Conservation (phyloP, 2,888 invertebrate species). For the Agrilus cyanescens region DNA sequence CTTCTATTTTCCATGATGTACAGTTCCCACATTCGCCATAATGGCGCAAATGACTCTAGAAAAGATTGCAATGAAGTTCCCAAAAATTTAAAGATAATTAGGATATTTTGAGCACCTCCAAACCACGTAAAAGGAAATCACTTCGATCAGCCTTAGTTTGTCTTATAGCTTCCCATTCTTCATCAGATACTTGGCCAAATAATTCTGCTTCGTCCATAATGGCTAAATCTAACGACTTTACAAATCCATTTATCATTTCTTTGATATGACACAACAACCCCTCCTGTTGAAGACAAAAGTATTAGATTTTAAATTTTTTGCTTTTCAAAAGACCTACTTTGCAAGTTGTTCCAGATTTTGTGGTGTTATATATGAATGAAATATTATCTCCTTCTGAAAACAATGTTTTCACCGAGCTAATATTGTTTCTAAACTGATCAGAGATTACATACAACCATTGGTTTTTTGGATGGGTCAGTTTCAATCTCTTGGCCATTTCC, state of each 20-base stretch:
- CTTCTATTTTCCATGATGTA: slow-evolving; percentile 42
- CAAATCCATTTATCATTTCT: slow-evolving; percentile 54
- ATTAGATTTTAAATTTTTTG: neutral
- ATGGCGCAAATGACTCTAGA: slow-evolving; percentile 28
- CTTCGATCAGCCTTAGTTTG: slow-evolving; percentile 57
- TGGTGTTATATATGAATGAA: slow-evolving; percentile 63
- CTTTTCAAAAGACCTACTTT: slow-evolving; percentile 37
- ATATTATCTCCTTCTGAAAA: slow-evolving; percentile 69
- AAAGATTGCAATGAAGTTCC: slow-evolving; percentile 11
- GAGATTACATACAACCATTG: slow-evolving; percentile 76
- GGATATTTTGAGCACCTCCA: slow-evolving; percentile 43
- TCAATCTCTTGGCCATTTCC: slow-evolving; percentile 52
- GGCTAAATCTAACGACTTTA: slow-evolving; percentile 55
- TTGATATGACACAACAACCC: slow-evolving; percentile 57
- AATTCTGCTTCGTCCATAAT: slow-evolving; percentile 59
- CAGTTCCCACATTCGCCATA: slow-evolving; percentile 42
- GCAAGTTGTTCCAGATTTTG: slow-evolving; percentile 40
- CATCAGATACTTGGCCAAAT: slow-evolving; percentile 65
- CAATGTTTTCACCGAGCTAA: slow-evolving; percentile 43
- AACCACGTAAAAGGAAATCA: slow-evolving; percentile 48
- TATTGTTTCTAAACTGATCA: slow-evolving; percentile 44
- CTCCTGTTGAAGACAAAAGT: slow-evolving; percentile 35
- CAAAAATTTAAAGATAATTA: slow-evolving; percentile 1
- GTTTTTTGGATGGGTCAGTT: slow-evolving; percentile 57
- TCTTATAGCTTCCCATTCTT: slow-evolving; percentile 74